Evolutionary conservation across 1,140 invertebrate species (phyloP), one percentile per base, ranked within the genome.

Genomic region (Tetramorium alpestre): DNA sequence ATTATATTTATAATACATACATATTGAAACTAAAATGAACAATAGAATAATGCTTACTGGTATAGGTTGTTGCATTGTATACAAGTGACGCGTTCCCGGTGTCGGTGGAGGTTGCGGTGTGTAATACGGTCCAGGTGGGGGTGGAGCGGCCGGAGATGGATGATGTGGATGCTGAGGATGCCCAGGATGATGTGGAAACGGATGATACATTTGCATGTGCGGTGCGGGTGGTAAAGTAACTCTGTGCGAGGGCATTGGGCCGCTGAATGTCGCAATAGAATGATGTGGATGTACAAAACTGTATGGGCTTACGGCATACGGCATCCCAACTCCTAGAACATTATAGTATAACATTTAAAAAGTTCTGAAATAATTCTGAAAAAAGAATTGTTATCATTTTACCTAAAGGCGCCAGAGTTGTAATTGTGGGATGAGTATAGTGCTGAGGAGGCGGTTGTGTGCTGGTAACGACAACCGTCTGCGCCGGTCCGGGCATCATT

Each of bases 271-370:
- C 5, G 96, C 93, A 47, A 96, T 95, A 58, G 95, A 94, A 81
- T 95, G 95, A 69, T 95, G 95, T 3, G 95, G 95, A 91, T 96
- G 96, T 41, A 96, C 92, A 81, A 96, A 96, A 88, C 96, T 96
- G 89, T 96, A 96, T 18, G 96, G 96, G 25, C 95, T 94, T 4
- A 96, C 94, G 0, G 96, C 95, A 87, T 97, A 97, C 13, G 96
- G 96, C 91, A 97, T 94, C 49, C 96, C 95, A 70, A 97, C 95
- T 73, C 94, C 94, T 95, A 84, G 44, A 89, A 89, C 22, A 86
- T 65, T 41, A 65, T 22, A 65, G 69, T 47, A 58, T 64, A 28
- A 41, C 13, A 47, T 64, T 51, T n/a, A 65, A 38, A 54, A 65
- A n/a, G 7, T 28, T 85, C 3, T 33, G 33, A 33, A 33, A 78